Percentiles rank a stretch among this genome's conserved stretches.
Conservation (phyloP, 2,113 vertebrate genomes). For the Lophotis ruficrista region DNA sequence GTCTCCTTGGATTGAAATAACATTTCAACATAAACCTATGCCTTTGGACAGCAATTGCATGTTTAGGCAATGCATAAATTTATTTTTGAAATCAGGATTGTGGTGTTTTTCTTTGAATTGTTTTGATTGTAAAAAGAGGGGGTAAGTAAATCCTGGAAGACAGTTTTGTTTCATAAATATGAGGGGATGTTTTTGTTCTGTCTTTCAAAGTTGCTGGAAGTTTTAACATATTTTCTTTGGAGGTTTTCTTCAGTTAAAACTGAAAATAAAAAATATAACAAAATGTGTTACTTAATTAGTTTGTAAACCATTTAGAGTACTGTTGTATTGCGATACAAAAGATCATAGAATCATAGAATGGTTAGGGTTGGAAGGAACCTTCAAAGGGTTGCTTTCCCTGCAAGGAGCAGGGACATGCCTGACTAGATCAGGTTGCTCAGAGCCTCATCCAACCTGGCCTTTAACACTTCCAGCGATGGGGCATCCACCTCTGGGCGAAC, state of each 20-base stretch:
- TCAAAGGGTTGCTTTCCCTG: too few relatives aligned
- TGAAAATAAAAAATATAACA: neutral
- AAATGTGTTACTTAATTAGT: neutral
- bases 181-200: neutral
- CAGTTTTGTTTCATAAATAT: neutral
- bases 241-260: neutral
- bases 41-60: neutral
- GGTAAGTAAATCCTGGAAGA: neutral
- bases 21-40: neutral
- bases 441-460: too few relatives aligned
- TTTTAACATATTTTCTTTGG: neutral
- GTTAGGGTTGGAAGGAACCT: too few relatives aligned
- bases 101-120: neutral
- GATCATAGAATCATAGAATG: neutral
- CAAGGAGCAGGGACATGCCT: too few relatives aligned
- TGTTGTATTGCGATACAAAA: neutral
- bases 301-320: neutral
- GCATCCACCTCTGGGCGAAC: too few relatives aligned
- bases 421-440: too few relatives aligned
- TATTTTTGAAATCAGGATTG: neutral
- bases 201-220: neutral
- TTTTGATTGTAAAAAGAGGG: neutral
- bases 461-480: too few relatives aligned
- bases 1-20: neutral
- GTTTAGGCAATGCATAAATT: neutral